phyloP scores from a whole-genome alignment of 2,888 invertebrate species.

The Anorthoa munda region DNA sequence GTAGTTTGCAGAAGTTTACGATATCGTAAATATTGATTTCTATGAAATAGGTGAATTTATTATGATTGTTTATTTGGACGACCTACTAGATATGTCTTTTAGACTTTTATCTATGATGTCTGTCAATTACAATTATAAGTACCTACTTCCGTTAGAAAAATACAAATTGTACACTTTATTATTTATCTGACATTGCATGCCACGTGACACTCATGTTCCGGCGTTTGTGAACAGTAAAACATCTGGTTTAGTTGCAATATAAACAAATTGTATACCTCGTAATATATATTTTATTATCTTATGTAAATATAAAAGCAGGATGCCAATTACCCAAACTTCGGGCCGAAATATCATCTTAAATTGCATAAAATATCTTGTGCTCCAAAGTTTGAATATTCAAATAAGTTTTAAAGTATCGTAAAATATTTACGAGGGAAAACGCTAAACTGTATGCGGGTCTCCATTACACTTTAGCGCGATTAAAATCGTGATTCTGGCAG shows the following conservation, averaged over 20 bases:
- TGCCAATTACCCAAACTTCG: conserved; percentile 10
- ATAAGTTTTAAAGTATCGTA: conserved; percentile 31
- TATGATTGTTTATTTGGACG: background rate
- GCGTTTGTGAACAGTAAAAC: conserved; percentile 27
- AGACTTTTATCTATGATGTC: background rate
- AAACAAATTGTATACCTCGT: conserved; percentile 18
- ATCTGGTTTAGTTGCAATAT: conserved; percentile 16
- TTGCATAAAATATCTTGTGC: conserved; percentile 11
- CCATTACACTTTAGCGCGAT: conserved; percentile 69
- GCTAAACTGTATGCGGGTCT: conserved; percentile 57
- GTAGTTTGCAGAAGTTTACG: background rate
- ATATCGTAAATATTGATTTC: background rate
- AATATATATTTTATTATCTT: background rate
- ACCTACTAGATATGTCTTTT: background rate
- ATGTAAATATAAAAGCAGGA: conserved; percentile 2
- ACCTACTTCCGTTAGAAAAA: too few species aligned
- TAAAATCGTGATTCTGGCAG: conserved; percentile 72
- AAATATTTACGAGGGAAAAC: conserved; percentile 46
- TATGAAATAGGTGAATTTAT: background rate
- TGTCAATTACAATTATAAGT: background rate
- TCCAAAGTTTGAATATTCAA: conserved; percentile 15
- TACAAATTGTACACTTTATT: background rate
- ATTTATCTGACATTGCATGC: conserved; percentile 21
- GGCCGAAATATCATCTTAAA: conserved; percentile 2
- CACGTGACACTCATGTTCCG: background rate